Evolutionary conservation across 2,113 vertebrate genomes (phyloP).

Genomic region (Protomyctophum bolini): DNA sequence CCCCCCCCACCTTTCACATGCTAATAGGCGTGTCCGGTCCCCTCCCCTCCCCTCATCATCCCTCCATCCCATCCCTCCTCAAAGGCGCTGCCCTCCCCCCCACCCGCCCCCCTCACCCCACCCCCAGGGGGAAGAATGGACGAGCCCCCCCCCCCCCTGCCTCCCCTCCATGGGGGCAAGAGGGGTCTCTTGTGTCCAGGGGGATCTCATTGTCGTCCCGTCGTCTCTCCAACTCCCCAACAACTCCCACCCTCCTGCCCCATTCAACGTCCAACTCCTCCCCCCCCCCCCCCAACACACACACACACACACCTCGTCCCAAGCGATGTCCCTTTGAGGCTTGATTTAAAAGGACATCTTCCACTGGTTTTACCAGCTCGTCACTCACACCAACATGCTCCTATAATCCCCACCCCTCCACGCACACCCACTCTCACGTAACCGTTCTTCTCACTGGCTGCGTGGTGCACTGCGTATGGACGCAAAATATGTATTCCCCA

Average conservation of each 20-base stretch:
- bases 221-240: too few species aligned
- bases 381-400: constrained; percentile 36
- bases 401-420: constrained; percentile 20
- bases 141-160: constrained; percentile 28
- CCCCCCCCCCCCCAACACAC: constrained; percentile 29
- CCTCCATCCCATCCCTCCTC: constrained; percentile 60
- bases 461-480: too few species aligned
- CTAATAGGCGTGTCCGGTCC: constrained; percentile 72
- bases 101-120: constrained; percentile 50
- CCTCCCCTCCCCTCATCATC: constrained; percentile 63
- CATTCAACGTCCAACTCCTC: too few species aligned
- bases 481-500: too few species aligned
- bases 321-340: constrained; percentile 65
- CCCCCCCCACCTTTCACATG: constrained; percentile 69
- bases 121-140: constrained; percentile 69
- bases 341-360: constrained; percentile 74
- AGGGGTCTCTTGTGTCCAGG: constrained; percentile 54
- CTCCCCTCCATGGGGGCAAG: constrained; percentile 50
- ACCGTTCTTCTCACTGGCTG: too few species aligned
- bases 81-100: constrained; percentile 2
- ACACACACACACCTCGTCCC: constrained; percentile 49
- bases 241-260: too few species aligned
- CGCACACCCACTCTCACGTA: not conserved
- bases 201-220: constrained; percentile 25
- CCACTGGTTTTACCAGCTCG: constrained; percentile 55